Conservation (phyloP, 2,888 invertebrate genomes). For the Elgonia sp. region DNA sequence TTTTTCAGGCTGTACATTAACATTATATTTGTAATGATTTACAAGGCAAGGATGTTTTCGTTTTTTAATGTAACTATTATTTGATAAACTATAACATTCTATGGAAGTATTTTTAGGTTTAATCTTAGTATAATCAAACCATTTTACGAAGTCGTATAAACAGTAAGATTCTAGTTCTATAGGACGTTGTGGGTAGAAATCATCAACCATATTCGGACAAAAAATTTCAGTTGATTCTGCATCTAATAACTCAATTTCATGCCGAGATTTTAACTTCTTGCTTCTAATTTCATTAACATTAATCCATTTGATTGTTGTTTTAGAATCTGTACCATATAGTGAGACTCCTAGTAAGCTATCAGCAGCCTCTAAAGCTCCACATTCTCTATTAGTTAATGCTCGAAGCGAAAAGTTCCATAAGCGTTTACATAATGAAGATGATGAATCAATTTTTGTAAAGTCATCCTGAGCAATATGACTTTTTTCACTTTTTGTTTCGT, state of each 20-base stretch:
- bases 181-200: conserved; percentile 80
- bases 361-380: too few species aligned
- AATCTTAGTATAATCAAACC: conserved; percentile 66
- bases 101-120: conserved; percentile 20
- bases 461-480: conserved; percentile 76
- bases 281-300: too few species aligned
- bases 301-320: too few species aligned
- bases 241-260: conserved; percentile 81
- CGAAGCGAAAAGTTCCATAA: conserved; percentile 81
- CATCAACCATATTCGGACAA: conserved; percentile 79
- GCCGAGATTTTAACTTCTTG: too few species aligned
- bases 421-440: conserved; percentile 61
- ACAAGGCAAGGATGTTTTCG: conserved; percentile 78
- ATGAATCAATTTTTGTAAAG: conserved; percentile 79
- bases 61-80: conserved; percentile 56
- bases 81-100: conserved; percentile 22
- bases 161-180: conserved; percentile 75
- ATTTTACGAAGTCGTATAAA: conserved; percentile 71
- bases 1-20: conserved; percentile 78
- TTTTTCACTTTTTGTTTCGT: conserved; percentile 82
- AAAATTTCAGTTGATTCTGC: conserved; percentile 79
- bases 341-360: too few species aligned
- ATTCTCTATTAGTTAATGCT: conserved; percentile 67
- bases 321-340: too few species aligned
- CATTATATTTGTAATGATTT: conserved; percentile 79